phyloP scores from a whole-genome alignment of 2,888 invertebrate species.

The Campoplex capitator region DNA sequence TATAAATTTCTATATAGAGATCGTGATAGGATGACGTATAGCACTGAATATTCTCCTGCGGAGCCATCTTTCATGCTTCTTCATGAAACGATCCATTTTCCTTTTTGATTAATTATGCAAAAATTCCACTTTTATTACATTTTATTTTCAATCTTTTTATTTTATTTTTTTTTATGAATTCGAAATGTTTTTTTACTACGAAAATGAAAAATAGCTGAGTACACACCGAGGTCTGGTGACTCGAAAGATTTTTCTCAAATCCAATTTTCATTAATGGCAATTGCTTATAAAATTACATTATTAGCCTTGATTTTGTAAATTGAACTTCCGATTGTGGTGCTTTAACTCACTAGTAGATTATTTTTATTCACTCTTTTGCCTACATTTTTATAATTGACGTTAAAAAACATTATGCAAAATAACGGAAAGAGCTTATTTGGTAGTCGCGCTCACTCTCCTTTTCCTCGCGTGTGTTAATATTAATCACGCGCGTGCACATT shows the following conservation, averaged over 20 bases:
- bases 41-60: constrained; percentile 10
- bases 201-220: not conserved
- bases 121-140: not conserved
- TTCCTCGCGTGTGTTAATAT: constrained; percentile 5
- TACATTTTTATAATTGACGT: not conserved
- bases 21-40: constrained; percentile 50
- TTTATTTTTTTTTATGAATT: not conserved
- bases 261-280: not conserved
- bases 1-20: not conserved
- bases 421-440: not conserved
- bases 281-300: not conserved
- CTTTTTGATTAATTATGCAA: constrained; percentile 7
- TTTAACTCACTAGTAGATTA: too few species aligned
- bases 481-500: not conserved
- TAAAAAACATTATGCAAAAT: not conserved
- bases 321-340: too few species aligned
- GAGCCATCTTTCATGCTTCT: constrained; percentile 11
- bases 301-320: too few species aligned
- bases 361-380: not conserved
- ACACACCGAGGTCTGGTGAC: not conserved
- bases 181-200: not conserved
- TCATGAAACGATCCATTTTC: constrained; percentile 13
- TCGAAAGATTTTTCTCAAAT: not conserved
- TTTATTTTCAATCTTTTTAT: not conserved
- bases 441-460: not conserved